Evolutionary conservation across 2,888 invertebrate species (phyloP).

Genomic region (Tenthredo livida): DNA sequence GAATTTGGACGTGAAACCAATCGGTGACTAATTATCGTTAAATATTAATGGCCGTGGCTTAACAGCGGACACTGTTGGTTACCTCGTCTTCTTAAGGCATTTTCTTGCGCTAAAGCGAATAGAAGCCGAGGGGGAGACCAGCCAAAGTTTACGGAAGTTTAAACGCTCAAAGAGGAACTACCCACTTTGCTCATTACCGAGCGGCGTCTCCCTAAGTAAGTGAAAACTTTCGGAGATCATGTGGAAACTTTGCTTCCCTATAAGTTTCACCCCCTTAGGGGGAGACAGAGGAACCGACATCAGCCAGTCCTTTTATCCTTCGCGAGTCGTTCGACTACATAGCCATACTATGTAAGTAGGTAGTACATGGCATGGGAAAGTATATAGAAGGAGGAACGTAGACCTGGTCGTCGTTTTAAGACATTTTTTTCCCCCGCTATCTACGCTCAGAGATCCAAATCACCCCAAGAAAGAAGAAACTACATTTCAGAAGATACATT

Average conservation of each 20-base stretch:
- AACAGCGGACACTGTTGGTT: constrained; percentile 16
- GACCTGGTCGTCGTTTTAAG: background rate
- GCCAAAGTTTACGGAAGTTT: constrained; percentile 47
- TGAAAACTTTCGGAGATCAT: constrained; percentile 62
- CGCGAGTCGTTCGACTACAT: background rate
- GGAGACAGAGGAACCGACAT: background rate
- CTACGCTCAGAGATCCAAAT: background rate
- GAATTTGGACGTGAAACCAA: background rate
- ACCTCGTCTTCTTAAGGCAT: background rate
- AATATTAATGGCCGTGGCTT: background rate
- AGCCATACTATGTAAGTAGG: background rate
- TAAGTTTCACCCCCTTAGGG: constrained; percentile 7
- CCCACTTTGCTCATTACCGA: constrained; percentile 57
- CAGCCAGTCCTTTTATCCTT: constrained; percentile 35
- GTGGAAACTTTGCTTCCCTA: constrained; percentile 57
- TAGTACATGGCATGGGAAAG: background rate
- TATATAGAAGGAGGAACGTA: background rate
- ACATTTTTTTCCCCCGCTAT: background rate
- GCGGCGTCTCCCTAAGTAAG: constrained; percentile 58
- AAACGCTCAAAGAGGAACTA: constrained; percentile 46
- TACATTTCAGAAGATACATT: no score
- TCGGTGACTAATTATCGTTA: constrained; percentile 26
- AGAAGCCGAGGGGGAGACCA: background rate
- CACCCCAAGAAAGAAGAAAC: constrained; percentile 3
- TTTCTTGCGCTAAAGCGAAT: background rate